These are phyloP conservation scores for Heteractis magnifica DNA, from an alignment of 92 coral and sea anemone genomes.

Conservation along the genomic window DNA sequence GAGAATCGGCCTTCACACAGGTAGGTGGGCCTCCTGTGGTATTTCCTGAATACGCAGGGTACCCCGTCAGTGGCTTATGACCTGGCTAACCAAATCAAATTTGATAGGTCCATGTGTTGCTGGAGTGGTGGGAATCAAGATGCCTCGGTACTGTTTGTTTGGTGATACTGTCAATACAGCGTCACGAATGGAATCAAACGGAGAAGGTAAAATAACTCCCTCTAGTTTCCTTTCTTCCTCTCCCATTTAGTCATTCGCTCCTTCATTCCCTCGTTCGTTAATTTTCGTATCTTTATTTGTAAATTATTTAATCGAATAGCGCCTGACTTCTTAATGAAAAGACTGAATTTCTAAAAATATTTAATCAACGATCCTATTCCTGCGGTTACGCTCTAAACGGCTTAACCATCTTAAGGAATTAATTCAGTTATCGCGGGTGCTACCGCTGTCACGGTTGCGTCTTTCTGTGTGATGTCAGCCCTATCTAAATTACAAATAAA, in stretches of 20 bases:
- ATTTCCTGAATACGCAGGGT: slow-evolving; percentile 24
- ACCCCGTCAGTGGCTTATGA: background rate
- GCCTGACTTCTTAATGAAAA: too few species aligned
- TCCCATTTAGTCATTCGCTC: too few species aligned
- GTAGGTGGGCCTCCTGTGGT: slow-evolving; percentile 38
- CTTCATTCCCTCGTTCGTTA: too few species aligned
- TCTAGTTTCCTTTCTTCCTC: too few species aligned
- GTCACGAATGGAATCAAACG: slow-evolving; percentile 88
- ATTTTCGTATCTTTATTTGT: too few species aligned
- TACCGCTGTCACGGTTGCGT: too few species aligned
- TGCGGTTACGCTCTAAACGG: too few species aligned
- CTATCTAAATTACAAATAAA: background rate
- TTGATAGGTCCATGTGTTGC: slow-evolving; percentile 66
- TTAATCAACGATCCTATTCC: too few species aligned
- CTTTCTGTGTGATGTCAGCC: background rate
- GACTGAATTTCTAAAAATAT: too few species aligned
- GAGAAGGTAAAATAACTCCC: slow-evolving; percentile 58
- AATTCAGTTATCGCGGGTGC: too few species aligned
- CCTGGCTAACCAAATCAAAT: background rate
- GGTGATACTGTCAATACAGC: slow-evolving; percentile 94
- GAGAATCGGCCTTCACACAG: slow-evolving; percentile 91
- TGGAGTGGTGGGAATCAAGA: slow-evolving; percentile 86
- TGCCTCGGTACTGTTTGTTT: slow-evolving; percentile 91
- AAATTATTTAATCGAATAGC: too few species aligned
- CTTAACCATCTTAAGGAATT: too few species aligned